Evolutionary conservation across 2,797 vertebrate species (phyloP), one percentile per base, ranked within the genome.

Genomic region (Thalassophryne amazonica): DNA sequence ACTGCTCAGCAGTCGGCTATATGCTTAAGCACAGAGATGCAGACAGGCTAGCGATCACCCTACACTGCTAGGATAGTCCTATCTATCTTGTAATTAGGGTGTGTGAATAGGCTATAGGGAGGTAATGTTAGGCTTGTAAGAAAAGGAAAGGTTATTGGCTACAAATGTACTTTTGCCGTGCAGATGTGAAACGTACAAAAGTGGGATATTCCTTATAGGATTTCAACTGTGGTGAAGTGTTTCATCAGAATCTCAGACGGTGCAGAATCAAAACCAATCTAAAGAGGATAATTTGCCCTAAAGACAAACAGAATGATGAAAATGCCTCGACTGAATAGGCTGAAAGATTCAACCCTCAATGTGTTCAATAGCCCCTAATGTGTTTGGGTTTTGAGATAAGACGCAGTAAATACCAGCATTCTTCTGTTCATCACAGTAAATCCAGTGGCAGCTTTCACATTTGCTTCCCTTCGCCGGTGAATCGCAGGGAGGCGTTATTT

Each of bases 341-440:
- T 76, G 61, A 72, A 62, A 66, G 65, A 84, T 74, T 76, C 76
- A 84, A 66, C 72, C 74, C 69, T 78, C 61, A 66, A 56, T 62
- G 65, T 57, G 41, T 40, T 86, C 68, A 85, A 83, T 82, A 83
- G 75, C 73, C 81, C 76, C 78, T 87, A 87, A 88, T 87, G 83
- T 86, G 78, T 84, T 86, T 86, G 83, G 76, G 73, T 83, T 84
- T 86, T 63, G 77, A 73, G 80, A 87, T 88, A 88, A 85, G 80
- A 47, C 25, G 54, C 80, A 80, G 68, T 81, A 86, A 87, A 87
- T 75, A 61, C 81, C 45, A 24, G 7, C 71, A 83, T 85, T 86
- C 81, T 83, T 83, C 56, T 52, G 30, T 57, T 51, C 76, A 21
- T 79, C 74, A 81, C 67, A 78, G 78, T 75, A 59, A 77, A 60